phyloP scores from a whole-genome alignment of 2,797 vertebrate genomes.

The Apogon hyalosoma region DNA sequence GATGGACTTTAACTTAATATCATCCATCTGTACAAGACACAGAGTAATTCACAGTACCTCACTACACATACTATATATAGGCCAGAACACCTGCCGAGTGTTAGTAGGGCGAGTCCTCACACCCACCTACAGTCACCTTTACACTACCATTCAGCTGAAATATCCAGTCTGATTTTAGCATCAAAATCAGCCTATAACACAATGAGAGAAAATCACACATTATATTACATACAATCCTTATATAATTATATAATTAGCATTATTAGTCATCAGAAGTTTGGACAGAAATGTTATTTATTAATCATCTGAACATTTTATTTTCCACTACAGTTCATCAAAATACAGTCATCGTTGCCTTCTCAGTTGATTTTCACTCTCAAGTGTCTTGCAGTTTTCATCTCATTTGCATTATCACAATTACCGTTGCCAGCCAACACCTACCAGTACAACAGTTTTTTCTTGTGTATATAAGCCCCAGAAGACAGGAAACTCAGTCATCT shows the following conservation, averaged over 20 bases:
- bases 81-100: slow-evolving; percentile 38
- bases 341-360: slow-evolving; percentile 44
- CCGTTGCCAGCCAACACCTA: slow-evolving; percentile 65
- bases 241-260: no score
- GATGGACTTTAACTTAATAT: slow-evolving; percentile 6
- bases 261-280: no score
- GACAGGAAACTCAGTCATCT: slow-evolving; percentile 56
- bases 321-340: slow-evolving; percentile 16
- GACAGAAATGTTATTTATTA: no score
- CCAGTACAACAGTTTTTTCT: slow-evolving; percentile 31
- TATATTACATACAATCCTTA: no score
- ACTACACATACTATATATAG: slow-evolving; percentile 25
- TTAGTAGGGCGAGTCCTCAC: slow-evolving; percentile 18
- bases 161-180: neutral
- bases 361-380: slow-evolving; percentile 68
- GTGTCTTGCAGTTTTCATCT: slow-evolving; percentile 61
- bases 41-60: slow-evolving; percentile 17
- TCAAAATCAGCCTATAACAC: slow-evolving; percentile 1
- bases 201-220: neutral
- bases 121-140: slow-evolving; percentile 1
- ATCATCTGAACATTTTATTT: slow-evolving; percentile 5
- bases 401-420: slow-evolving; percentile 62
- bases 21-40: slow-evolving; percentile 27
- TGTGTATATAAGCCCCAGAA: slow-evolving; percentile 46
- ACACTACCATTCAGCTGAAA: neutral